A percentile compares a stretch with the other conserved stretches of the same genome.
Conservation (phyloP, 2,888 invertebrate species). For the Trachelus iudaicus region DNA sequence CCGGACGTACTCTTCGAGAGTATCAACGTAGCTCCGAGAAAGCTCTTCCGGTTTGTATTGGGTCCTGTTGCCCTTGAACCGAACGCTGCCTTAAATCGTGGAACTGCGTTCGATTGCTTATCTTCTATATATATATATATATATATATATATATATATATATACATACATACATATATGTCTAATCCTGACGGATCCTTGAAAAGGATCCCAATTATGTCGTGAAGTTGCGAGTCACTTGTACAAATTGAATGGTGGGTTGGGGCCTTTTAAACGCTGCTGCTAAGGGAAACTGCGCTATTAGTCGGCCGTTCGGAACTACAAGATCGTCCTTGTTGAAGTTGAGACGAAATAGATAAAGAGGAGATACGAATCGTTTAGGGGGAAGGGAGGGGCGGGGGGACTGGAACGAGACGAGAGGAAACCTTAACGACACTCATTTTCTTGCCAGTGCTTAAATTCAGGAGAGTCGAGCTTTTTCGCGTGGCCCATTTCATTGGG, state of each 20-base stretch:
- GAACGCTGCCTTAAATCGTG: background rate
- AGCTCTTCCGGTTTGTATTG: background rate
- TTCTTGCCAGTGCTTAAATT: background rate
- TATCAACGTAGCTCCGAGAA: background rate
- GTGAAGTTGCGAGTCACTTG: background rate
- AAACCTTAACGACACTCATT: background rate
- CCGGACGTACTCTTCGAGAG: background rate
- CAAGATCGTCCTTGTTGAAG: background rate
- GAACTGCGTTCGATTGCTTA: background rate
- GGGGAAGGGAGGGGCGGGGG: too few species aligned
- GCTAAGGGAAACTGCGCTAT: background rate
- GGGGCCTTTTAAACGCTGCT: background rate
- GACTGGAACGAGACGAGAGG: background rate
- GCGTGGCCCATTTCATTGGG: background rate
- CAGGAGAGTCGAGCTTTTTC: background rate
- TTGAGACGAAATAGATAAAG: background rate
- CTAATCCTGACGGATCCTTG: background rate
- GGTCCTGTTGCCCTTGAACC: background rate
- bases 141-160: background rate
- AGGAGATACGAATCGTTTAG: background rate
- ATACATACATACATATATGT: background rate
- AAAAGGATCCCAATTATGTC: background rate
- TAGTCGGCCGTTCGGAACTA: background rate
- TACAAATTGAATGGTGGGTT: background rate
- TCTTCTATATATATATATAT: background rate